A percentile compares a stretch with the other conserved stretches of the same genome.
phyloP scores from a whole-genome alignment of 2,113 vertebrate genomes.

The Todiramphus chloris region DNA sequence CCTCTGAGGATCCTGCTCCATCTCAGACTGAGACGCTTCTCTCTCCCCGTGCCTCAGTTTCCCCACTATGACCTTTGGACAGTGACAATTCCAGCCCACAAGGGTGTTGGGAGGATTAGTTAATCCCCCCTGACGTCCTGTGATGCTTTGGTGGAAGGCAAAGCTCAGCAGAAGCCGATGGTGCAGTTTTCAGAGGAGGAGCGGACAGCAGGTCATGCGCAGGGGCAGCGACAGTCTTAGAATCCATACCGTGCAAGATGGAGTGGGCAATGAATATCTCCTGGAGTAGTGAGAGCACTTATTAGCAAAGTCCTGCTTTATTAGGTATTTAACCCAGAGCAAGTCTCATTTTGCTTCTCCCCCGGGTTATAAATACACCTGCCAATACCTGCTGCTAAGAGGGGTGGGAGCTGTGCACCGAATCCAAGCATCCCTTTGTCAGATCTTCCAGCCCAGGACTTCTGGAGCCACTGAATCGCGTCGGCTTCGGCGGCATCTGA shows the following conservation, averaged over 20 bases:
- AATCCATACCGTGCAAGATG: neutral
- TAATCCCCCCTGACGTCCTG: neutral
- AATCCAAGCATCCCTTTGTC: neutral
- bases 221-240: neutral
- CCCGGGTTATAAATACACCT: neutral
- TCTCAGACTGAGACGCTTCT: neutral
- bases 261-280: neutral
- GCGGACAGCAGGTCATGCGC: rapidly evolving
- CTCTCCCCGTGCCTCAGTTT: neutral
- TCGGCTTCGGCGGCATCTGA: neutral
- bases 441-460: neutral
- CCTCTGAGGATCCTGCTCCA: neutral
- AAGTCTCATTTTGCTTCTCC: neutral
- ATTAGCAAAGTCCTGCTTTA: neutral
- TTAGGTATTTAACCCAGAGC: neutral
- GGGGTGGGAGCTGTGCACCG: neutral
- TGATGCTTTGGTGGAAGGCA: neutral
- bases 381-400: neutral
- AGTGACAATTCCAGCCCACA: neutral
- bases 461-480: neutral
- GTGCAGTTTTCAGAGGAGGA: neutral
- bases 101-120: neutral
- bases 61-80: neutral
- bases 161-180: neutral
- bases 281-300: neutral